Evolutionary conservation across 1,140 invertebrate genomes (phyloP), one percentile per base, ranked within the genome.

Genomic region (Trissolcus basalis): DNA sequence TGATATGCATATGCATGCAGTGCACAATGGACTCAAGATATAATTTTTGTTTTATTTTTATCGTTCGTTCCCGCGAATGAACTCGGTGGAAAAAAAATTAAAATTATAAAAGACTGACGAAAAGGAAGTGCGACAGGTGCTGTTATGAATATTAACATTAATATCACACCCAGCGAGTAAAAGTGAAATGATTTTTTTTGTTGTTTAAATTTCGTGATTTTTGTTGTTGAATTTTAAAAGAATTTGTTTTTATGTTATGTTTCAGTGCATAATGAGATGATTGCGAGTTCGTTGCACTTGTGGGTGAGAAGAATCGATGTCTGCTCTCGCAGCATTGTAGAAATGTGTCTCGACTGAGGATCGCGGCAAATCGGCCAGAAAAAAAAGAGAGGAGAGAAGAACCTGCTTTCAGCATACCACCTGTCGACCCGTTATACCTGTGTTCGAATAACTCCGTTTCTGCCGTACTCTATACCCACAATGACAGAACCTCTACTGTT

Each of bases 381-480:
- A 50, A 59, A 64, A 65, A 58, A 74, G 70, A 61, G 60, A 44
- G 59, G 67, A 71, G 77, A 72, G 64, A 75, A 71, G 77, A 74
- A 79, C 63, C 77, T 79, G 72, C 72, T 76, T 75, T 69, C 64
- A 69, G 64, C 69, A 65, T 76, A 72, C 77, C 77, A 79, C 77
- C 72, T 79, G 72, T 76, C 71, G 70, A 45, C 65, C 77, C 72
- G 77, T 79, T 79, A 79, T 79, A 60, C 68, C 76, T 72, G 59
- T 76, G 68, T 68, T 75, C 71, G 43, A 75, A 75, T 78, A 78
- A 67, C 71, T 78, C 19, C 49, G 68, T 71, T 70, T 54, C 59
- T 68, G 39, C 58, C 55, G 50, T 58, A 27, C 19, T 33, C 53
- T 78, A 55, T 70, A 60, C 75, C 59, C 75, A 65, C 59, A 58